Base-by-base conservation (phyloP, 53 echinoderm and acorn worm species). In the Astropecten irregularis region DNA sequence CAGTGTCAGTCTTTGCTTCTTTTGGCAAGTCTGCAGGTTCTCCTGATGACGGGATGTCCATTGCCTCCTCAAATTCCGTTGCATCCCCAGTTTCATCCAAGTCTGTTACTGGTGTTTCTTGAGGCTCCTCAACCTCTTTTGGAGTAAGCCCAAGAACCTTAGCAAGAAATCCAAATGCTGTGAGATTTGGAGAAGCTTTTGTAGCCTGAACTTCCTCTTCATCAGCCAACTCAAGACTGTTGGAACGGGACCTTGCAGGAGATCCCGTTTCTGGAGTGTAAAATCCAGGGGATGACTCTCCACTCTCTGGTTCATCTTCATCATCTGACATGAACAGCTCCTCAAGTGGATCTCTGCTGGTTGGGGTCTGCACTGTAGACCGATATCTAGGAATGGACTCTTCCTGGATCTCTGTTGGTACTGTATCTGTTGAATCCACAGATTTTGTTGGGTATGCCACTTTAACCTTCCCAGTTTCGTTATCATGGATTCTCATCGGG, bases 251-350 rank as follows among this genome's bases (percentile, higher is more conserved):
- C 40, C 56, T 14, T 31, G 40, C 40, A 54, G 88, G 93, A 44
- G 90, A 86, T 28, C 93, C 93, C 36, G 50, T 88, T 31, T 92
- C 71, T 62, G 93, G 93, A 29, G 93, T 93, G 69, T 93, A 93
- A 51, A 87, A 93, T 47, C 82, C 90, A 69, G 91, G 68, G 16
- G 88, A 69, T n/a, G 93, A 86, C 44, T 85, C 67, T n/a, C 26
- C 50, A 22, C 72, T 72, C 14, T 37, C 63, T 3, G 35, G 60
- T 48, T 52, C 60, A 16, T 50, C 72, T 48, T 52, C 60, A 16
- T 85, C 32, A n/a, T 42, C 52, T 34, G 67, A 83, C 11, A 18
- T 60, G 7, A 37, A 72, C 2, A 8, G 40, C 39, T 60, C 61
- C 7, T 49, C 49, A 28, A 37, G 66, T 27, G 30, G 4, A 59